Evolutionary conservation across 2,113 vertebrate genomes (phyloP).

Genomic region (Addax nasomaculatus): DNA sequence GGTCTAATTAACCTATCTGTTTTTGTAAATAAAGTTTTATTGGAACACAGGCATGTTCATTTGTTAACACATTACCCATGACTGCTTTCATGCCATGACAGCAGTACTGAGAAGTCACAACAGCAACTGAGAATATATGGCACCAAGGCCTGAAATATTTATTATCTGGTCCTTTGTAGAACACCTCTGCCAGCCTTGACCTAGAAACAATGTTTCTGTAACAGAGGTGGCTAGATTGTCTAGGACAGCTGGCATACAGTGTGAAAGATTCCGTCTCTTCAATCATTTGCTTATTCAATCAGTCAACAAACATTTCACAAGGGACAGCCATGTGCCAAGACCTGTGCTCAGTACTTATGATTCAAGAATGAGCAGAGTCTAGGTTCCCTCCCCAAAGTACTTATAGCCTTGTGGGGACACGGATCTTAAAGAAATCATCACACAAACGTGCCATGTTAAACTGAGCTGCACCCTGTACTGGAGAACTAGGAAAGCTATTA

Average conservation of each 20-base stretch:
- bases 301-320: neutral
- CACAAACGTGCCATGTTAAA: fast-evolving
- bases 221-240: neutral
- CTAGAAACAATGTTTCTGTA: neutral
- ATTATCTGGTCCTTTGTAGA: neutral
- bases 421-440: neutral
- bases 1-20: neutral
- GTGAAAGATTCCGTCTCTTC: neutral
- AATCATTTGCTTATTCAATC: neutral
- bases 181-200: neutral
- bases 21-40: slow-evolving; percentile 1
- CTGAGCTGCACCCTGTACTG: neutral
- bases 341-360: neutral
- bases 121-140: neutral
- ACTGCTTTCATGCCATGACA: neutral
- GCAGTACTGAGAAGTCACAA: neutral
- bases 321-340: neutral
- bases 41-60: neutral
- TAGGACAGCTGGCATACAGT: neutral
- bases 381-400: fast-evolving
- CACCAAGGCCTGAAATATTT: neutral
- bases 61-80: neutral
- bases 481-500: neutral
- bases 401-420: neutral
- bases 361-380: neutral